A percentile compares a stretch with the other conserved stretches of the same genome.
Evolutionary conservation across 2,113 vertebrate genomes (phyloP).

Genomic region (Mandrillus leucophaeus): DNA sequence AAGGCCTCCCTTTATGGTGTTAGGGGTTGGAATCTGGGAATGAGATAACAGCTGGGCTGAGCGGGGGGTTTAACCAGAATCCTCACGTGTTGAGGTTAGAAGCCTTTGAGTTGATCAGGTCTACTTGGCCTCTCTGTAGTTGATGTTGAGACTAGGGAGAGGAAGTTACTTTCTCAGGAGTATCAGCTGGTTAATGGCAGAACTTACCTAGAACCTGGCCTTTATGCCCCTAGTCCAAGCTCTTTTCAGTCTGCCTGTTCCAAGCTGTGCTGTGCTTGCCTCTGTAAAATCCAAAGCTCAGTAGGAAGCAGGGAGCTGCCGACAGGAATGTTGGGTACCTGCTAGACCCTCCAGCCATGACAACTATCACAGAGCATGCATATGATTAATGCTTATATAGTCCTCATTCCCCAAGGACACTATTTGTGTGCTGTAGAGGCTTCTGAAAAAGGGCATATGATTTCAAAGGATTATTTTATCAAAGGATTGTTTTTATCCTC

Average conservation of each 20-base stretch:
- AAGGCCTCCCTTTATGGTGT: neutral
- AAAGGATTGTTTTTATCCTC: conserved; percentile 46
- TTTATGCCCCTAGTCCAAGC: neutral
- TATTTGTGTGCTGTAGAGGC: neutral
- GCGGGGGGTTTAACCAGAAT: neutral
- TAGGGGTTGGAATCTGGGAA: neutral
- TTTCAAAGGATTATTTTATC: conserved; percentile 58
- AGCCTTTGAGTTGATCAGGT: neutral
- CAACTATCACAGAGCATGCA: neutral
- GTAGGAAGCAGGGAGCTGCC: neutral
- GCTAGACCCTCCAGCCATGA: neutral
- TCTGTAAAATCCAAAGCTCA: neutral
- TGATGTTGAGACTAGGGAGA: neutral
- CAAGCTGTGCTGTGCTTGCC: neutral
- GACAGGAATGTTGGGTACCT: neutral
- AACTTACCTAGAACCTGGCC: neutral
- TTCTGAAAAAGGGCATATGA: neutral
- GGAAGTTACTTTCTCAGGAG: neutral
- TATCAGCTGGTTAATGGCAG: neutral
- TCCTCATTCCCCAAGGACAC: neutral
- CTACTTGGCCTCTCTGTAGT: neutral
- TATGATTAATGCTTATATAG: neutral
- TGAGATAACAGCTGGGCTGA: neutral
- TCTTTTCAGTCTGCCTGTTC: neutral
- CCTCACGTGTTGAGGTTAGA: neutral